Evolutionary conservation across 2,113 vertebrate species (phyloP).

Genomic region (Stictonetta naevosa): DNA sequence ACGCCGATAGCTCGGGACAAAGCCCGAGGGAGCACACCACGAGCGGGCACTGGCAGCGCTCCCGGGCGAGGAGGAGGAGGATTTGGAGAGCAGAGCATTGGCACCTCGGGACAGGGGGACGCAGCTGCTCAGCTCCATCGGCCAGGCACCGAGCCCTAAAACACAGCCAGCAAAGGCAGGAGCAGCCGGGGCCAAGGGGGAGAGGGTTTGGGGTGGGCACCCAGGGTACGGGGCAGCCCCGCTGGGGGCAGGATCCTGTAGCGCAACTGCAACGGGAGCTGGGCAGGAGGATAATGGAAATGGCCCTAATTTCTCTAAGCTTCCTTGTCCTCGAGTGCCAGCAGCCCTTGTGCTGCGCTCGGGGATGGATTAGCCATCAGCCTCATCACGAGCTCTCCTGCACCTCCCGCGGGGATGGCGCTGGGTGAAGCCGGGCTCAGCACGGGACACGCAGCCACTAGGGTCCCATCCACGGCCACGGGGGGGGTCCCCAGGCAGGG

Average conservation of each 20-base stretch:
- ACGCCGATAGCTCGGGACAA: constrained; percentile 2
- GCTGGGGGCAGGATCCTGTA: no score
- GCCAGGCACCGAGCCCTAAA: neutral
- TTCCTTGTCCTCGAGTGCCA: neutral
- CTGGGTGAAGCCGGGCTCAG: accelerated
- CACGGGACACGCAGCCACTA: neutral
- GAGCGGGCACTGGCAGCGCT: neutral
- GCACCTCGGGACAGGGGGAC: neutral
- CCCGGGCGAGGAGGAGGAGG: neutral
- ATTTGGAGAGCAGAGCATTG: neutral
- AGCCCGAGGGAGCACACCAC: constrained; percentile 11
- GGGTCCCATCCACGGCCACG: no score
- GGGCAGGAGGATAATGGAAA: neutral
- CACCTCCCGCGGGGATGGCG: accelerated
- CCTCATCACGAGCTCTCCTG: neutral
- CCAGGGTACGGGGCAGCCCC: accelerated
- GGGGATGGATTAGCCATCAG: neutral
- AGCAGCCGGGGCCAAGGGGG: accelerated
- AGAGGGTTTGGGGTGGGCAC: neutral
- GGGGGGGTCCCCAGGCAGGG: neutral
- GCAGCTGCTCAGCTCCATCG: no score
- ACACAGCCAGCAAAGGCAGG: neutral
- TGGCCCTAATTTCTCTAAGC: constrained; percentile 14
- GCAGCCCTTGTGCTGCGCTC: accelerated
- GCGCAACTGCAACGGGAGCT: neutral